Base-by-base conservation (phyloP, 2,113 vertebrate species). In the Chaetodon trifascialis region DNA sequence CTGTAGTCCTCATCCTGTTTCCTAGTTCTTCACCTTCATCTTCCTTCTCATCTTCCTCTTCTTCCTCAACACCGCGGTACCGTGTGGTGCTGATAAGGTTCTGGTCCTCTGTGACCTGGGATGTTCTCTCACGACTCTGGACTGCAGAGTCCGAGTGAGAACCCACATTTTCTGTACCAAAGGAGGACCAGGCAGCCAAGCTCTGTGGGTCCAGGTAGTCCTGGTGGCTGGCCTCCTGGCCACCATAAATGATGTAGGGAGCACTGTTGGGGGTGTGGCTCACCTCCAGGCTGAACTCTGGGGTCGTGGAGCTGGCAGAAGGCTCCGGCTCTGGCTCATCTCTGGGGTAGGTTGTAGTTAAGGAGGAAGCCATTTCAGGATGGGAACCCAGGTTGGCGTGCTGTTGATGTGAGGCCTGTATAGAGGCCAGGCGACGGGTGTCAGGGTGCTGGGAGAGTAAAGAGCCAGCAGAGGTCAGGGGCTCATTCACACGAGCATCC, bases 401-500 rank as follows among this genome's bases (percentile, higher is more conserved):
- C 86, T 80, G 95, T 64, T 4, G 95, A 93, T 88, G 95, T 81
- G 96, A 94, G 44, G 95, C 96, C 90, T 97, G 97, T 49, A 97
- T 80, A 3, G 97, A 97, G 82, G 96, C 73, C 78, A 98, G 94
- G 76, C 96, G 95, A 3, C 96, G 95, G 0, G 95, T 96, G 92
- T 99, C 98, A 1, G 96, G 93, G 85, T 97, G 96, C 67, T 93
- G 93, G 40, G 92, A 94, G 42, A 95, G 84, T 46, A 96, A 94
- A 62, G 97, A 96, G 69, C 96, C 94, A 66, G 94, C 95, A 30
- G 96, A 96, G 78, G 92, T 92, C 80, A 90, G 89, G 0, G 96
- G 95, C 76, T 97, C 96, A 11, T 96, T 95, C 38, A 96, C 95
- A 75, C 94, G 96, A 85, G 95, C 96, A 76, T 99, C 97, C 69